A percentile compares a stretch with the other conserved stretches of the same genome.
These are phyloP conservation scores for Phalloptychus januarius DNA, from an alignment of 2,797 vertebrate genomes.

Conservation along the genomic window DNA sequence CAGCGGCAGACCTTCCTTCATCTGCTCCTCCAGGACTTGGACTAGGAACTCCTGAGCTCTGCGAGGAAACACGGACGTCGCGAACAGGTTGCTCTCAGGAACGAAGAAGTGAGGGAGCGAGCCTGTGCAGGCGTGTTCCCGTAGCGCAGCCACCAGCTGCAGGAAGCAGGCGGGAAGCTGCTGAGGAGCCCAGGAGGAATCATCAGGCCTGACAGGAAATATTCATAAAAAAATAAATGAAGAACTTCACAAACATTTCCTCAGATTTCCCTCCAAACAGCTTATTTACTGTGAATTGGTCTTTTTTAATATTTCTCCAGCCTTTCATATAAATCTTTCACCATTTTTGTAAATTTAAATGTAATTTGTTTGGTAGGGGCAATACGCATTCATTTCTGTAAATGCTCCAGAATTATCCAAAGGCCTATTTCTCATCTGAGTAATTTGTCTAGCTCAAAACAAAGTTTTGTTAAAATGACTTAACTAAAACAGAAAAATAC, in stretches of 20 bases:
- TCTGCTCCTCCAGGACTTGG: slow-evolving; percentile 61
- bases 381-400: too few relatives aligned
- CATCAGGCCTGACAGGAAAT: slow-evolving; percentile 32
- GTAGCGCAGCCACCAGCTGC: slow-evolving; percentile 56
- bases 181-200: slow-evolving; percentile 59
- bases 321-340: neutral
- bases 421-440: too few relatives aligned
- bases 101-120: slow-evolving; percentile 72
- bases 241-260: neutral
- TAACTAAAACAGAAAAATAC: too few relatives aligned
- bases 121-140: slow-evolving; percentile 31
- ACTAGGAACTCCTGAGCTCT: slow-evolving; percentile 56
- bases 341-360: neutral
- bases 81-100: slow-evolving; percentile 68
- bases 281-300: neutral
- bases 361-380: too few relatives aligned
- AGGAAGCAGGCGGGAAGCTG: slow-evolving; percentile 68
- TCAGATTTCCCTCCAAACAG: neutral
- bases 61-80: slow-evolving; percentile 44
- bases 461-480: too few relatives aligned
- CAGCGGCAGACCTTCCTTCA: slow-evolving; percentile 57
- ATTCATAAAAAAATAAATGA: neutral
- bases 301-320: neutral
- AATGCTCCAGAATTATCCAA: too few relatives aligned
- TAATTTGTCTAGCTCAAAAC: too few relatives aligned